Evolutionary conservation across 1,140 invertebrate genomes (phyloP).

Genomic region (Cotesia glomerata): DNA sequence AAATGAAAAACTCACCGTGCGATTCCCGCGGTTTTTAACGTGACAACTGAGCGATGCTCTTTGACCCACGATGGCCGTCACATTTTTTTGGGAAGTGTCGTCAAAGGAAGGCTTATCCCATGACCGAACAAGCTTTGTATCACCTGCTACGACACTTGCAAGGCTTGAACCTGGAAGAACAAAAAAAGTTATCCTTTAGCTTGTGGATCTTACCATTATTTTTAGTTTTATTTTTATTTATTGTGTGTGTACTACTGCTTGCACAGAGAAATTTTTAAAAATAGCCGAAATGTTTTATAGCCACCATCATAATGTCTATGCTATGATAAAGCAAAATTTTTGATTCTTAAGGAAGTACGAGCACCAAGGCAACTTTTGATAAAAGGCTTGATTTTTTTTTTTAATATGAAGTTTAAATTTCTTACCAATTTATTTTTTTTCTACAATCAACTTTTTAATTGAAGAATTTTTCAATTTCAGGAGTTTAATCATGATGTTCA

Average conservation of each 20-base stretch:
- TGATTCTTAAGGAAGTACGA: no score
- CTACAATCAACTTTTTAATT: no score
- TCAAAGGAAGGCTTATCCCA: conserved; percentile 82
- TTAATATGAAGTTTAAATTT: no score
- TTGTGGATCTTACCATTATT: not conserved
- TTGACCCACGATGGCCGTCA: conserved; percentile 84
- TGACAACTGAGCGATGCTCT: conserved; percentile 80
- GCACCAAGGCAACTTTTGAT: no score
- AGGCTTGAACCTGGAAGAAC: conserved; percentile 54
- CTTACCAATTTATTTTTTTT: no score
- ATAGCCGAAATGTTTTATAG: no score
- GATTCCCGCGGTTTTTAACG: conserved; percentile 85
- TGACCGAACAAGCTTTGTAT: conserved; percentile 48
- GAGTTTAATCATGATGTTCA: no score
- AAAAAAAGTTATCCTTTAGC: conserved; percentile 17
- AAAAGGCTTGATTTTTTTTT: no score
- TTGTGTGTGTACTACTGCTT: not conserved
- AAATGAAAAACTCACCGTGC: conserved; percentile 75
- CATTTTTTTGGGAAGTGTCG: conserved; percentile 80
- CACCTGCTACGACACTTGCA: conserved; percentile 48
- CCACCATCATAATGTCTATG: no score
- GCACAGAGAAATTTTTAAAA: no score
- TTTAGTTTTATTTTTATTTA: not conserved
- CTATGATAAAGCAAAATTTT: no score
- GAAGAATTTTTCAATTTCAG: no score